Conservation (phyloP, 2,888 invertebrate species). For the Geophilus truncorum region DNA sequence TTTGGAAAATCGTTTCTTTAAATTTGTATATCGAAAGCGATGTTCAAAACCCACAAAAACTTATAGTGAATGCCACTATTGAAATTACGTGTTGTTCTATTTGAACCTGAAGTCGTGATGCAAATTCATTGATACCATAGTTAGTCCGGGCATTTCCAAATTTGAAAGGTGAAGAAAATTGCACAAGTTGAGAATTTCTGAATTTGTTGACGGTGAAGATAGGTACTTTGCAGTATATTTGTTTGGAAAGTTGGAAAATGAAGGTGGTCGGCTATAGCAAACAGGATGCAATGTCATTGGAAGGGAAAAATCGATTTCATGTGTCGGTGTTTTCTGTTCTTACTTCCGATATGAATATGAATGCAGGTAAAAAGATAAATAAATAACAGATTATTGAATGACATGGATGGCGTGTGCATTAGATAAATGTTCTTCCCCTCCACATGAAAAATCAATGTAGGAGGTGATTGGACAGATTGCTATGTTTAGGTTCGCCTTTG, state of each 20-base stretch:
- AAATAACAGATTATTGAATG: neutral
- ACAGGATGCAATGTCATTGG: neutral
- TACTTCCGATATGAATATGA: neutral
- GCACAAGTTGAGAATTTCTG: no score
- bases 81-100: no score
- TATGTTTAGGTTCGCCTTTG: neutral
- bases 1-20: no score
- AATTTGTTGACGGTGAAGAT: no score
- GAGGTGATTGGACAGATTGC: neutral
- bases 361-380: neutral
- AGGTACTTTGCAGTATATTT: neutral
- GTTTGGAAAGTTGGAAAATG: neutral
- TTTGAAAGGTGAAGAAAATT: no score
- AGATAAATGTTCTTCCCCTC: neutral
- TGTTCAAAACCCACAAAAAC: no score
- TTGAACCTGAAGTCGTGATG: no score
- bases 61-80: no score
- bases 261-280: neutral
- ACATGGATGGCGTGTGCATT: conserved; percentile 1
- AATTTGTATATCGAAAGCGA: no score
- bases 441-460: neutral
- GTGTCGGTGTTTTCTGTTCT: neutral
- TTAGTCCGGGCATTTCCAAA: no score
- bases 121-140: no score
- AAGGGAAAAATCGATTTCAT: neutral